Conservation (phyloP, 1,140 invertebrate species). For the Marisa cornuarietis region DNA sequence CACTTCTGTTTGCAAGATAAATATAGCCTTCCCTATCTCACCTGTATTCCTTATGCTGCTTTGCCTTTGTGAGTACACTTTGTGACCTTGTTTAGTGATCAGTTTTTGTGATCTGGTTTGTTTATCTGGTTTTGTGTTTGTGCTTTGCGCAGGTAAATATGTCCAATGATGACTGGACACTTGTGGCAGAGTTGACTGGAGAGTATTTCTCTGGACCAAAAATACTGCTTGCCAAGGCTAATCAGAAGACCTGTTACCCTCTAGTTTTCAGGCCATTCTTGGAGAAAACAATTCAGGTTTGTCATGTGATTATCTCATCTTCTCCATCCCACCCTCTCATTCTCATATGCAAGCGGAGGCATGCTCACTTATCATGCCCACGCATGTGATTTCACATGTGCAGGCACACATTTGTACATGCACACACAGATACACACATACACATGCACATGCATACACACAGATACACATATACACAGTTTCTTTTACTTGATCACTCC, state of each 20-base stretch:
- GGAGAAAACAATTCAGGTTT: conserved; percentile 54
- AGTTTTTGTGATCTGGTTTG: neutral
- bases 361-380: too few species aligned
- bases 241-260: conserved; percentile 58
- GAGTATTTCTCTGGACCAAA: conserved; percentile 60
- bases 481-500: too few species aligned
- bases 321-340: too few species aligned
- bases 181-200: conserved; percentile 55
- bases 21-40: too few species aligned
- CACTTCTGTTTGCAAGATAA: too few species aligned
- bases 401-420: neutral
- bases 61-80: too few species aligned
- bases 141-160: conserved; percentile 54
- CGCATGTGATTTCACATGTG: neutral
- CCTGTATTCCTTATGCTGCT: too few species aligned
- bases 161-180: conserved; percentile 61
- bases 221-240: conserved; percentile 57
- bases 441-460: too few species aligned
- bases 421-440: too few species aligned
- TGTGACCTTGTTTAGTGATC: too few species aligned
- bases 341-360: too few species aligned
- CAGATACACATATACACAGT: too few species aligned
- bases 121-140: neutral
- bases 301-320: neutral
- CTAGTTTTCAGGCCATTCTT: conserved; percentile 59